Conservation (phyloP, 2,113 vertebrate species). For the Gymnocephalus cernua region DNA sequence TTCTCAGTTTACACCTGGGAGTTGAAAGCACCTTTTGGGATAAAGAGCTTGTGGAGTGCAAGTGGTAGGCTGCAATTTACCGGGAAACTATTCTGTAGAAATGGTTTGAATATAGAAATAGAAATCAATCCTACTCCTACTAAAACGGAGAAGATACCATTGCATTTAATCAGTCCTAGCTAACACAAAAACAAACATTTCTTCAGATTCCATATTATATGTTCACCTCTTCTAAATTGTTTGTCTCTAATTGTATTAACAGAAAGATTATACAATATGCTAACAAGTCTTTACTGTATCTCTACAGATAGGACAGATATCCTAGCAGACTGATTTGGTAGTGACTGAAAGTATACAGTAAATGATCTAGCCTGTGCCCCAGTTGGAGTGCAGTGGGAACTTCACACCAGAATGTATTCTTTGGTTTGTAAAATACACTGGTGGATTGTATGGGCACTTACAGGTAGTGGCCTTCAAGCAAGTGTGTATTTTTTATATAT, state of each 20-base stretch:
- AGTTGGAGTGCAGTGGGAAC: not conserved
- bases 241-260: not conserved
- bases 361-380: not conserved
- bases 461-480: not conserved
- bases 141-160: not conserved
- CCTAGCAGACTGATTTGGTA: not conserved
- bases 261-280: not conserved
- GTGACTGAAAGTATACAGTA: not conserved
- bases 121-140: not conserved
- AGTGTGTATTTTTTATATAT: not conserved
- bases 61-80: not conserved
- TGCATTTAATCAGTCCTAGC: not conserved
- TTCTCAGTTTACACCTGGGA: conserved; percentile 46
- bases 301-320: not conserved
- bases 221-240: not conserved
- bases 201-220: not conserved
- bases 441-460: not conserved
- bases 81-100: not conserved
- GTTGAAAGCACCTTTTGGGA: not conserved
- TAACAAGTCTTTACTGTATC: not conserved
- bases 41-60: not conserved
- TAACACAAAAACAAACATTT: not conserved
- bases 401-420: not conserved
- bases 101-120: not conserved
- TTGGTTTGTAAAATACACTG: not conserved